A percentile compares a stretch with the other conserved stretches of the same genome.
Evolutionary conservation across 2,888 invertebrate species (phyloP).

Genomic region (Acanthosepion pharaonis): DNA sequence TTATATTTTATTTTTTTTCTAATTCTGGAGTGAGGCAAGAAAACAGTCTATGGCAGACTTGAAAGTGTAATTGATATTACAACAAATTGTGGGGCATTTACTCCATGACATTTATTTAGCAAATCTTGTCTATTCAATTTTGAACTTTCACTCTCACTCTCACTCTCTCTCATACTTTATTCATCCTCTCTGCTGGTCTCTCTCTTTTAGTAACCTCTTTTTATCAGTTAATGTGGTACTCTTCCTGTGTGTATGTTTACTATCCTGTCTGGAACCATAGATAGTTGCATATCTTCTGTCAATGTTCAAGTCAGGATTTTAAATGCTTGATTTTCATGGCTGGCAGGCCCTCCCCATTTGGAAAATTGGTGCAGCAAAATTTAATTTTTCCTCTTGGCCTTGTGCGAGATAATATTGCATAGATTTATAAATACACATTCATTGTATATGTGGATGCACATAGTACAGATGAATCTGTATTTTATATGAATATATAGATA

Average conservation of each 20-base stretch:
- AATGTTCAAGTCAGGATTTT: background rate
- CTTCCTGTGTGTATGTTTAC: background rate
- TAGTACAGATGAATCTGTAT: background rate
- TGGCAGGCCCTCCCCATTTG: background rate
- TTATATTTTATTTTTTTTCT: background rate
- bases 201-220: background rate
- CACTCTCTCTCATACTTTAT: background rate
- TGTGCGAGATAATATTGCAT: background rate
- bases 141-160: background rate
- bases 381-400: background rate
- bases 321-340: background rate
- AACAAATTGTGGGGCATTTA: background rate
- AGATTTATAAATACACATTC: background rate
- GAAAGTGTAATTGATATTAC: background rate
- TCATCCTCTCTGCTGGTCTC: too few relatives aligned
- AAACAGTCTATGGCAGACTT: background rate
- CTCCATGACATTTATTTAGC: background rate
- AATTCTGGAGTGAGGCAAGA: background rate
- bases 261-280: background rate
- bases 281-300: background rate
- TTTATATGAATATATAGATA: background rate
- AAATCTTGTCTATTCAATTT: background rate
- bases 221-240: too few relatives aligned
- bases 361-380: background rate
- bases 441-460: background rate